Percentiles rank a stretch among this genome's conserved stretches.
These are phyloP conservation scores for Dendronephthya gigantea DNA, from an alignment of 64 coral and sea anemone genomes.

Conservation along the genomic window DNA sequence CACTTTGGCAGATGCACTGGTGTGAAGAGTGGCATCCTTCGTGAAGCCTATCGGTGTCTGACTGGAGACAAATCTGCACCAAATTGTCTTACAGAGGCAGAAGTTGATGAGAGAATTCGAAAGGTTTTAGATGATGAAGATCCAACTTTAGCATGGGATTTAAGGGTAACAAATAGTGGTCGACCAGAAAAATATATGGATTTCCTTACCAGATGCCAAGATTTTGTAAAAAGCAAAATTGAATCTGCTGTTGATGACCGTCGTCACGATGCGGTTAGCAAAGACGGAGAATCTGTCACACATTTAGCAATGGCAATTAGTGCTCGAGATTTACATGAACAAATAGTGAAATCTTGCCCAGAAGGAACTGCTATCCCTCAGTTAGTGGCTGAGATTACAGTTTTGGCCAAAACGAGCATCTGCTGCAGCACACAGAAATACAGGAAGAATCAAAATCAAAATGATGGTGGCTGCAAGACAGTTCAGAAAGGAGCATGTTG, in stretches of 20 bases:
- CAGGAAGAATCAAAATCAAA: background rate
- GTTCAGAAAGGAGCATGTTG: background rate
- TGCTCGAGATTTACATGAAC: constrained; percentile 33
- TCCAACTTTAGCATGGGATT: constrained; percentile 34
- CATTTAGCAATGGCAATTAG: constrained; percentile 35
- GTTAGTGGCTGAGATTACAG: background rate
- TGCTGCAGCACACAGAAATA: background rate
- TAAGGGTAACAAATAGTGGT: constrained; percentile 30
- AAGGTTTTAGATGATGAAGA: constrained; percentile 32
- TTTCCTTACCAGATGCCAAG: constrained; percentile 38
- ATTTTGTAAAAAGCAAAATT: background rate
- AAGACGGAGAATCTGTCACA: constrained; percentile 18
- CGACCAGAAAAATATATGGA: constrained; percentile 27
- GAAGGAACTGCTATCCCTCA: background rate
- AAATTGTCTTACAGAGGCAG: background rate
- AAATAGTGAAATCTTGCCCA: constrained; percentile 23
- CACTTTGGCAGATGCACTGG: background rate
- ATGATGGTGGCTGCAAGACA: constrained; percentile 13
- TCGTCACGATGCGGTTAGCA: background rate
- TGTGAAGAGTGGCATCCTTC: constrained; percentile 14
- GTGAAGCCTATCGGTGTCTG: constrained; percentile 9
- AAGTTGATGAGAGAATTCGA: constrained; percentile 26
- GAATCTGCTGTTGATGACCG: too few relatives aligned
- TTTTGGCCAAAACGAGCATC: background rate
- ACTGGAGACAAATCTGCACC: constrained; percentile 25